A percentile compares a stretch with the other conserved stretches of the same genome.
phyloP scores from a whole-genome alignment of 2,888 invertebrate species.

The Dryococelus australis region DNA sequence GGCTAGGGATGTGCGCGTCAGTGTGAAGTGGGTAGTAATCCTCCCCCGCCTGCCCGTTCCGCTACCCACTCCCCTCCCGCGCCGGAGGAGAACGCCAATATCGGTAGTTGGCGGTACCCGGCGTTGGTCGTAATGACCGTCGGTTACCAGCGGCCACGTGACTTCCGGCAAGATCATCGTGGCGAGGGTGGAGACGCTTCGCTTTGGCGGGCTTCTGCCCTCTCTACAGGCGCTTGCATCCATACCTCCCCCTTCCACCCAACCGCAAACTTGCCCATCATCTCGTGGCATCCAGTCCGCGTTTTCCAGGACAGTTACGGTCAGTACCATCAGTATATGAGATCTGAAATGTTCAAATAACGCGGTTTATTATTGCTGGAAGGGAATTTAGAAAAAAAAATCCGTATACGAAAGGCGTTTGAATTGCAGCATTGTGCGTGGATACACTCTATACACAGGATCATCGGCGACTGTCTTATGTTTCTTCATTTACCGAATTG shows the following conservation, averaged over 20 bases:
- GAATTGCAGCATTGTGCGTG: too few relatives aligned
- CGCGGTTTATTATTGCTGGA: too few relatives aligned
- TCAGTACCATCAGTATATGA: too few relatives aligned
- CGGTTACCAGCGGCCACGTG: background rate
- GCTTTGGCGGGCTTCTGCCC: background rate
- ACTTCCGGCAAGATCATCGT: slow-evolving; percentile 3
- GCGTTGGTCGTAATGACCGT: background rate
- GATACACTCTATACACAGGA: too few relatives aligned
- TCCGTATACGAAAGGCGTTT: too few relatives aligned
- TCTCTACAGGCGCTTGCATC: background rate
- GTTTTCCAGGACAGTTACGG: too few relatives aligned
- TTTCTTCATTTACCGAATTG: too few relatives aligned
- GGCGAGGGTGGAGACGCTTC: background rate
- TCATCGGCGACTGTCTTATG: too few relatives aligned
- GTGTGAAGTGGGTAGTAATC: background rate
- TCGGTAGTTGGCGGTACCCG: slow-evolving; percentile 11
- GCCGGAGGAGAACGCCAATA: background rate
- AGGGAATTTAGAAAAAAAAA: too few relatives aligned
- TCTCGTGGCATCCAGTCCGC: too few relatives aligned
- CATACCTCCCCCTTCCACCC: background rate
- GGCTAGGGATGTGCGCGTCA: background rate
- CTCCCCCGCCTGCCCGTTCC: background rate
- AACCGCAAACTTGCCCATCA: background rate
- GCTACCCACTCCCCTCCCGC: background rate
- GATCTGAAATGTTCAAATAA: too few relatives aligned